phyloP scores from a whole-genome alignment of 2,888 invertebrate species.

The Limenitis camilla region DNA sequence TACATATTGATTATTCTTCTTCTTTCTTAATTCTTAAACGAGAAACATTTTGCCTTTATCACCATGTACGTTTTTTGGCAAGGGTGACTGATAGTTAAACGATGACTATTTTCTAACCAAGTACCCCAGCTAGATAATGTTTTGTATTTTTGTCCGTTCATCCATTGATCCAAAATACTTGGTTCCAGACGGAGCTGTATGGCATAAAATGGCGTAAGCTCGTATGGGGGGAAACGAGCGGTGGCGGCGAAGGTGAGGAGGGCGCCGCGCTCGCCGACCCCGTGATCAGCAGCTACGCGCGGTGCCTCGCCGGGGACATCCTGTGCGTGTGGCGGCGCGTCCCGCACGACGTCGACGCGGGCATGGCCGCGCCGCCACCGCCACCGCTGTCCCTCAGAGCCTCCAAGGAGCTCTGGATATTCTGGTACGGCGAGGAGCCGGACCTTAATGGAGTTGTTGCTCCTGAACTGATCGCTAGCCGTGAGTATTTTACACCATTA shows the following conservation, averaged over 20 bases:
- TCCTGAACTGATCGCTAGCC: slow-evolving; percentile 87
- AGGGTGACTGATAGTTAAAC: too few species aligned
- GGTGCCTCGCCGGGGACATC: slow-evolving; percentile 94
- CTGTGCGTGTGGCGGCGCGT: slow-evolving; percentile 98
- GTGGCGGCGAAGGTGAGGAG: slow-evolving; percentile 63
- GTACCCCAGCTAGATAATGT: background rate
- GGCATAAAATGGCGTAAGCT: slow-evolving; percentile 99
- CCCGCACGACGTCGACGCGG: slow-evolving; percentile 67
- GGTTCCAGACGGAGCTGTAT: slow-evolving; percentile 95
- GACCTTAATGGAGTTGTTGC: slow-evolving; percentile 89
- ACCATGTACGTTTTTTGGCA: too few species aligned
- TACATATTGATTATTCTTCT: too few species aligned
- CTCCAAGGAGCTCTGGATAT: slow-evolving; percentile 99
- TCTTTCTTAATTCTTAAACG: too few species aligned
- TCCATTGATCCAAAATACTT: background rate
- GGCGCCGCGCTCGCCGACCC: slow-evolving; percentile 87
- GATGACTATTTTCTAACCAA: too few species aligned
- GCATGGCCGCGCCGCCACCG: slow-evolving; percentile 79
- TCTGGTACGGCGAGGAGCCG: slow-evolving; percentile 99
- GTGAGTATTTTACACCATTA: slow-evolving; percentile 75
- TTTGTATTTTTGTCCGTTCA: background rate
- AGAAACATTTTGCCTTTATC: too few species aligned
- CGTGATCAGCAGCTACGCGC: slow-evolving; percentile 91
- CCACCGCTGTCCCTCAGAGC: slow-evolving; percentile 87
- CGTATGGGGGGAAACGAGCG: slow-evolving; percentile 83